Percentiles rank a stretch among this genome's conserved stretches.
These are phyloP conservation scores for Pollachius pollachius DNA, from an alignment of 2,113 vertebrate species.

Conservation along the genomic window DNA sequence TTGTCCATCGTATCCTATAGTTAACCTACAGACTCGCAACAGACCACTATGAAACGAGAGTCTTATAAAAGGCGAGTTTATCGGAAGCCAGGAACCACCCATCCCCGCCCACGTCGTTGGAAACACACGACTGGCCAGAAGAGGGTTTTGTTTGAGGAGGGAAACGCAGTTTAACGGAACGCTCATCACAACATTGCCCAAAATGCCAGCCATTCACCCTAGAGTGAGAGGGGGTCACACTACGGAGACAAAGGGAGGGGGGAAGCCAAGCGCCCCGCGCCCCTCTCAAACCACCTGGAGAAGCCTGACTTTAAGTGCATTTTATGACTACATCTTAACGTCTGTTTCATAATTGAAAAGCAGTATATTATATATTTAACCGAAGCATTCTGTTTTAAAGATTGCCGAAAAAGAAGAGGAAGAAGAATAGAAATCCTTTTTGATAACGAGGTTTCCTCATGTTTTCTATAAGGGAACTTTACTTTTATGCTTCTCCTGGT, in stretches of 20 bases:
- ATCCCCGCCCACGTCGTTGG: constrained; percentile 51
- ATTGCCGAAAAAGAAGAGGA: constrained; percentile 50
- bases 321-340: constrained; percentile 54
- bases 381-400: constrained; percentile 79
- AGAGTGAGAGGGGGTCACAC: not conserved
- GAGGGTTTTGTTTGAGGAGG: constrained; percentile 53
- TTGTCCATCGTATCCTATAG: not conserved
- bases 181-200: constrained; percentile 19
- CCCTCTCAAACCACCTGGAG: constrained; percentile 36
- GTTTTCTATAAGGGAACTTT: constrained; percentile 66
- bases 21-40: not conserved
- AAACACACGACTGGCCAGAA: constrained; percentile 55
- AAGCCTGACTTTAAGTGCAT: constrained; percentile 47
- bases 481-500: constrained; percentile 51
- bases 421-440: constrained; percentile 44
- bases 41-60: not conserved
- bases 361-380: constrained; percentile 62
- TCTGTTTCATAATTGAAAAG: constrained; percentile 66
- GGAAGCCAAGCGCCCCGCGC: not conserved
- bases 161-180: constrained; percentile 34
- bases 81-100: constrained; percentile 25
- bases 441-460: constrained; percentile 60
- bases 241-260: not conserved
- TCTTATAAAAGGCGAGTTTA: not conserved
- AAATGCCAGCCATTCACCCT: too few relatives aligned